Evolutionary conservation across 1,140 invertebrate species (phyloP).

Genomic region (Ladona fulva): DNA sequence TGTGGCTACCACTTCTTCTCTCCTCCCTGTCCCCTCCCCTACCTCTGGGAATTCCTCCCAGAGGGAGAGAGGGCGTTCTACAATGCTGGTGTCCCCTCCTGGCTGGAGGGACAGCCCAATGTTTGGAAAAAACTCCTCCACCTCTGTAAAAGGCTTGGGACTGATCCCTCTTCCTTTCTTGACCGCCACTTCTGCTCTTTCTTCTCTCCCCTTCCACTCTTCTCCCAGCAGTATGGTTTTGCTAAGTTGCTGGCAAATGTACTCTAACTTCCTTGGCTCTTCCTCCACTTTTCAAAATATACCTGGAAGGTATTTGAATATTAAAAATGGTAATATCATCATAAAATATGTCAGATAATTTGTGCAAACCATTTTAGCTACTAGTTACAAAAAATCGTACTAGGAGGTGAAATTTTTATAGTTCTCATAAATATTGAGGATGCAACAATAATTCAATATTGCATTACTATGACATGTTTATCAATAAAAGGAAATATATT

Average conservation of each 20-base stretch:
- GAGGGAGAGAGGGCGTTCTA: background rate
- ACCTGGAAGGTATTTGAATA: background rate
- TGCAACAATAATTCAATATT: too few relatives aligned
- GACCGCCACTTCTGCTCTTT: background rate
- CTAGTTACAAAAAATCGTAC: too few relatives aligned
- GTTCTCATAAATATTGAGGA: too few relatives aligned
- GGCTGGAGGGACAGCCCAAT: background rate
- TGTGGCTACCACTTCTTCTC: background rate
- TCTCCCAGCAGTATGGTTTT: background rate
- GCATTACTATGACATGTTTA: too few relatives aligned
- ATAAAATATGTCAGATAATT: too few relatives aligned
- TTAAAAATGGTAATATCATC: too few relatives aligned
- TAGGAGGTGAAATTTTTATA: too few relatives aligned
- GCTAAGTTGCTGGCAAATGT: background rate
- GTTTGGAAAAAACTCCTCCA: background rate
- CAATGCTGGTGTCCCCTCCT: background rate
- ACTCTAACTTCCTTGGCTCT: background rate
- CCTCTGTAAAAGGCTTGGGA: background rate
- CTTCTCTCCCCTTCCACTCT: background rate
- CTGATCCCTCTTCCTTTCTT: background rate
- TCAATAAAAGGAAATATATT: too few relatives aligned
- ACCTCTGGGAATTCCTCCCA: conserved; percentile 2
- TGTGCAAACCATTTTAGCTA: too few relatives aligned
- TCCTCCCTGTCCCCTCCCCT: background rate
- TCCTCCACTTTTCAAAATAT: conserved; percentile 7